These are phyloP conservation scores for Tricholaema leucomelas DNA, from an alignment of 2,113 vertebrate species.

Conservation along the genomic window DNA sequence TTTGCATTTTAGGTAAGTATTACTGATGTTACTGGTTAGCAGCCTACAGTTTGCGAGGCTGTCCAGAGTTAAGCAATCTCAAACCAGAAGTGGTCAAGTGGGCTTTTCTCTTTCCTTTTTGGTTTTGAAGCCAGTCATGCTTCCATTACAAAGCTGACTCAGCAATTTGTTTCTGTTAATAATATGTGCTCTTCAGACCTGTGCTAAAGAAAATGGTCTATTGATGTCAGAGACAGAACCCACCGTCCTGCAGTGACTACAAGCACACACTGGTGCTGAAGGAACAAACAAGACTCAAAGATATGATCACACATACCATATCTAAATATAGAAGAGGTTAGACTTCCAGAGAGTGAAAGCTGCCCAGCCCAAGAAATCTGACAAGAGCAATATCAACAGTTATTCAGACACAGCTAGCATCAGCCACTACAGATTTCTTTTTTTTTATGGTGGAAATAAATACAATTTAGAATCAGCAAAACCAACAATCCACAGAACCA, in stretches of 20 bases:
- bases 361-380: conserved; percentile 1
- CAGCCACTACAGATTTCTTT: not conserved
- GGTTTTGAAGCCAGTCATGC: not conserved
- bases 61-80: not conserved
- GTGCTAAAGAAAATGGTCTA: not conserved
- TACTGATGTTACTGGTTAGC: not conserved
- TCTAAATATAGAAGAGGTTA: not conserved
- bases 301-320: not conserved
- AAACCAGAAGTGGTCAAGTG: not conserved
- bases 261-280: not conserved
- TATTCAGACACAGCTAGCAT: conserved; percentile 4
- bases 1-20: not conserved
- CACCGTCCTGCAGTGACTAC: not conserved
- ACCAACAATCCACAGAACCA: not conserved
- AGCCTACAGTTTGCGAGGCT: not conserved
- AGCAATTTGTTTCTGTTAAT: not conserved
- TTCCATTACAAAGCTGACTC: not conserved
- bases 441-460: not conserved
- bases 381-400: conserved; percentile 34
- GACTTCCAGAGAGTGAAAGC: not conserved
- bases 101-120: not conserved
- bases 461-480: not conserved
- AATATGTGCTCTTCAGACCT: not conserved
- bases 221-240: not conserved
- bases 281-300: not conserved